Conservation (phyloP, 2,888 invertebrate genomes). For the Campoletis raptor region DNA sequence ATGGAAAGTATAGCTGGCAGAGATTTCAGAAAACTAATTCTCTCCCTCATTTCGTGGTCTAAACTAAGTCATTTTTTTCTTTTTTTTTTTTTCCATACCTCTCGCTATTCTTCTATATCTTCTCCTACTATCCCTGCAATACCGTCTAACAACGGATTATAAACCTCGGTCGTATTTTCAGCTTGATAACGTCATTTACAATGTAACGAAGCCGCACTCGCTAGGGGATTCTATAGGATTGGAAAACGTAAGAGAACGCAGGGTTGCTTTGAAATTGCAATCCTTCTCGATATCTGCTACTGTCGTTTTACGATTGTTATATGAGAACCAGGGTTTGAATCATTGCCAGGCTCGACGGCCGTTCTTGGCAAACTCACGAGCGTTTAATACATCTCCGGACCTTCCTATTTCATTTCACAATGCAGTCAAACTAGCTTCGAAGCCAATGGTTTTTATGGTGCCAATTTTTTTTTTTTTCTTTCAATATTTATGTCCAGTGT, state of each 20-base stretch:
- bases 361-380: conserved; percentile 1
- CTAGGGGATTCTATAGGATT: conserved; percentile 25
- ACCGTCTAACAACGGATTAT: background rate
- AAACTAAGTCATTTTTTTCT: background rate
- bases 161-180: conserved; percentile 26
- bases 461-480: background rate
- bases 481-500: background rate
- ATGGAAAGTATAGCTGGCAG: background rate
- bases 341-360: conserved; percentile 25
- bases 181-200: conserved; percentile 55
- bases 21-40: background rate
- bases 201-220: conserved; percentile 32
- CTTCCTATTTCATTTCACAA: background rate
- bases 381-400: conserved; percentile 1
- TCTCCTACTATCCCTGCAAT: conserved; percentile 8
- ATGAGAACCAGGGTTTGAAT: conserved; percentile 20
- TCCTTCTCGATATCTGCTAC: conserved; percentile 8
- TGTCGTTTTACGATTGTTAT: conserved; percentile 13
- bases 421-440: conserved; percentile 17
- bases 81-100: background rate
- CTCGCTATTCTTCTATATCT: conserved; percentile 2
- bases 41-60: background rate
- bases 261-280: conserved; percentile 55
- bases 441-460: background rate
- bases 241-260: conserved; percentile 24